A percentile compares a stretch with the other conserved stretches of the same genome.
These are phyloP conservation scores for Ennomos fuscantarius DNA, from an alignment of 2,888 invertebrate species.

Conservation along the genomic window DNA sequence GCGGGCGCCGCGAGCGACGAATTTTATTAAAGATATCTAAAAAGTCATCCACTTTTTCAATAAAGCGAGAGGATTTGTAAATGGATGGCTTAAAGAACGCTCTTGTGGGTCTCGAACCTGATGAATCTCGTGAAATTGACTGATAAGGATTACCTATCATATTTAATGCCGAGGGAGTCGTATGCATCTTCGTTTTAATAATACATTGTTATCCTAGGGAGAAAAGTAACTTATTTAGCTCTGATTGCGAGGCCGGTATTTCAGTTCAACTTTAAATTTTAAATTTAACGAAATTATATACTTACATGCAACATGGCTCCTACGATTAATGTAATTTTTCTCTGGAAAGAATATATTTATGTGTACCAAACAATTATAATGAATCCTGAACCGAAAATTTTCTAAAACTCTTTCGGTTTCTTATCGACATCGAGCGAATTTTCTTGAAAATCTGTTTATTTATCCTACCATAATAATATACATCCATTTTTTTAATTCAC, in stretches of 20 bases:
- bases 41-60: slow-evolving; percentile 57
- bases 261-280: no score
- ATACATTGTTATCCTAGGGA: no score
- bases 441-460: slow-evolving; percentile 21
- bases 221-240: no score
- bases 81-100: slow-evolving; percentile 47
- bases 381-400: slow-evolving; percentile 9
- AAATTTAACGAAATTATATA: not conserved
- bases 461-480: no score
- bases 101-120: slow-evolving; percentile 30
- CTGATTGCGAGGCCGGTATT: no score
- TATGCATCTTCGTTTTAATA: not conserved
- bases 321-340: no score
- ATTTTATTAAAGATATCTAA: slow-evolving; percentile 57
- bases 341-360: not conserved
- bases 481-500: no score
- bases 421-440: slow-evolving; percentile 16
- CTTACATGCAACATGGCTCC: no score
- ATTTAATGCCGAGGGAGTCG: slow-evolving; percentile 13
- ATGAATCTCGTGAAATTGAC: slow-evolving; percentile 34
- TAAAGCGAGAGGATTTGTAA: slow-evolving; percentile 50
- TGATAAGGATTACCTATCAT: slow-evolving; percentile 32
- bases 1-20: slow-evolving; percentile 42
- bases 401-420: slow-evolving; percentile 11
- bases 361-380: slow-evolving; percentile 3